A percentile compares a stretch with the other conserved stretches of the same genome.
These are phyloP conservation scores for Ganaspis brasiliensis DNA, from an alignment of 2,888 invertebrate species.

Conservation along the genomic window DNA sequence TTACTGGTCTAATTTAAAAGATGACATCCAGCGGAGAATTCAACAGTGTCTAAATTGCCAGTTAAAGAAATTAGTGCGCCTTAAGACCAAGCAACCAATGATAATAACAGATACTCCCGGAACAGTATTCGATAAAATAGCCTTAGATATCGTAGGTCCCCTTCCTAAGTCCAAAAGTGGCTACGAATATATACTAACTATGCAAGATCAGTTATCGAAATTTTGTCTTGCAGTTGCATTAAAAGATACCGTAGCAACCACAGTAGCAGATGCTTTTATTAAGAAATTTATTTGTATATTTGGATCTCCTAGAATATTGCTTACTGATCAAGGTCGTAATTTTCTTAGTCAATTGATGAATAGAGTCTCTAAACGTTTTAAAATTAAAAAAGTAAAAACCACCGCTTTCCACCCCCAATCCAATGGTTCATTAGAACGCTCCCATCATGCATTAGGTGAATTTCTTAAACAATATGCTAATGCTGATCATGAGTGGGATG, in stretches of 20 bases:
- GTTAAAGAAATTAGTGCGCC: too few species aligned
- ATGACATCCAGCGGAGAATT: too few species aligned
- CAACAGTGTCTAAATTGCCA: too few species aligned
- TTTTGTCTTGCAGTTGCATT: too few species aligned
- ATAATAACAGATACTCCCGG: too few species aligned
- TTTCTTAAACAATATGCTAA: conserved; percentile 49
- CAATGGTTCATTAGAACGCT: conserved; percentile 51
- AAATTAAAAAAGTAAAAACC: conserved; percentile 45
- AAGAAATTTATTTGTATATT: too few species aligned
- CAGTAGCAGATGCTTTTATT: conserved; percentile 59
- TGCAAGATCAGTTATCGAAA: too few species aligned
- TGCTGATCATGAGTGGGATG: conserved; percentile 55
- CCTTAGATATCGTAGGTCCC: too few species aligned
- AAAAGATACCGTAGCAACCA: conserved; percentile 24
- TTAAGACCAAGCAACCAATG: too few species aligned
- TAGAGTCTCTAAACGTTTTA: conserved; percentile 15
- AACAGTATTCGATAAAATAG: neutral
- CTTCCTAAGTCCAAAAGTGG: too few species aligned
- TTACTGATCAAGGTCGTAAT: conserved; percentile 45
- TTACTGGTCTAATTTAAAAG: too few species aligned
- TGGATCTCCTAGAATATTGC: conserved; percentile 53
- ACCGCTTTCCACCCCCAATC: conserved; percentile 47
- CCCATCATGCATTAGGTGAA: conserved; percentile 46
- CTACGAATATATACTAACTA: neutral
- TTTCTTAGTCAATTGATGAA: conserved; percentile 27